Evolutionary conservation across 1,140 invertebrate genomes (phyloP), one percentile per base, ranked within the genome.

Genomic region (Nephotettix cincticeps): DNA sequence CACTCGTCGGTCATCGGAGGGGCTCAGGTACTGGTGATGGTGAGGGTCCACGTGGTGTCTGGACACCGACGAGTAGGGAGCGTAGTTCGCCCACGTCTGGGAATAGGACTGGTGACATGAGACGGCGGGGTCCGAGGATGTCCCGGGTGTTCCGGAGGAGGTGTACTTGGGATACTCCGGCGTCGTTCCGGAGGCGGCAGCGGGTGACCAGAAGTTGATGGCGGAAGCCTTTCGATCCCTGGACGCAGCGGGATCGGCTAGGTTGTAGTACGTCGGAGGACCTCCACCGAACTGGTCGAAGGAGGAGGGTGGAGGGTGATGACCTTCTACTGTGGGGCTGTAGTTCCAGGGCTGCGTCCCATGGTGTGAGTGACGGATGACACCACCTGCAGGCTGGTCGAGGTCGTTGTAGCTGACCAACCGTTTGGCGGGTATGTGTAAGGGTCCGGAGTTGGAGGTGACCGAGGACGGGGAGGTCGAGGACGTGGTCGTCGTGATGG

Each of bases 401-500:
- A 87, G 86, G 71, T 81, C 79, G 67, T 87, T 86, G 72, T 81
- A 79, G 65, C 86, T 85, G 13, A 85, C 83, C 71, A 89, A 80
- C 73, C 92, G 84, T 79, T 93, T 93, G 74, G 92, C 92, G 25
- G 92, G 92, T 81, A 94, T 93, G 82, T 94, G 92, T 0, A 93
- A 83, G 2, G 92, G 91, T 71, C 85, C 86, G 73, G 86, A 85
- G 80, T 87, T 87, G 79, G 83, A 85, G 66, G 86, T 83, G 1
- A 86, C 86, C 67, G 89, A 89, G 17, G 89, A 89, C 25, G 90
- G 89, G 71, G 89, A 90, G 63, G 88, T 89, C 74, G 89, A 89
- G 73, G 87, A 87, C 32, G 88, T 88, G 72, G 88, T 85, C 74
- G 78, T 74, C 68, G 75, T 75, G 28, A 77, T 74, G 30, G 75